Evolutionary conservation across 2,113 vertebrate species (phyloP).

Genomic region (Prochilodus magdalenae): DNA sequence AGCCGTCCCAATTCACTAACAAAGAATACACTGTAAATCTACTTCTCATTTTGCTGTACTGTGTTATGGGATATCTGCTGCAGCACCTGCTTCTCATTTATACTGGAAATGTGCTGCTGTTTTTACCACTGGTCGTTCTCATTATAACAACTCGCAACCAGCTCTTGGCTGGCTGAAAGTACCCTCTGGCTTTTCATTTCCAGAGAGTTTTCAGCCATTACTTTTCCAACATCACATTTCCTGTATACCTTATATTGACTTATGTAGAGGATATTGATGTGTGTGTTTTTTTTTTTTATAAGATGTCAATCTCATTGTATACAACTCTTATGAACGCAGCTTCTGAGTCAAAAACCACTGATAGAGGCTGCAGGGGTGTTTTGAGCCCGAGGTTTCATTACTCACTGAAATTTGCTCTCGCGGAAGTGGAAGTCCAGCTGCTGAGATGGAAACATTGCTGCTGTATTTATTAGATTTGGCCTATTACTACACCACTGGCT

Average conservation of each 20-base stretch:
- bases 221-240: background rate
- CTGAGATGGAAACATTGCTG: background rate
- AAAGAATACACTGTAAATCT: no score
- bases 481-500: conserved; percentile 2
- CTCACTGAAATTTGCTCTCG: background rate
- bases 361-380: background rate
- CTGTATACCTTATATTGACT: background rate
- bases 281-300: no score
- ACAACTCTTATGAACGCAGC: background rate
- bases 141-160: conserved; percentile 13
- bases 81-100: conserved; percentile 45
- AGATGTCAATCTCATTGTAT: background rate
- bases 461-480: background rate
- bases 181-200: conserved; percentile 17
- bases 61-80: background rate
- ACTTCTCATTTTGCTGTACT: no score
- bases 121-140: conserved; percentile 1
- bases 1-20: no score
- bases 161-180: conserved; percentile 19
- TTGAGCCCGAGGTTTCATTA: no score
- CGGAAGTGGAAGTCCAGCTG: background rate
- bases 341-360: background rate
- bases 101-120: conserved; percentile 2
- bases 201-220: background rate
- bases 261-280: background rate